phyloP scores from a whole-genome alignment of 1,140 invertebrate genomes.

The Lithobius niger region DNA sequence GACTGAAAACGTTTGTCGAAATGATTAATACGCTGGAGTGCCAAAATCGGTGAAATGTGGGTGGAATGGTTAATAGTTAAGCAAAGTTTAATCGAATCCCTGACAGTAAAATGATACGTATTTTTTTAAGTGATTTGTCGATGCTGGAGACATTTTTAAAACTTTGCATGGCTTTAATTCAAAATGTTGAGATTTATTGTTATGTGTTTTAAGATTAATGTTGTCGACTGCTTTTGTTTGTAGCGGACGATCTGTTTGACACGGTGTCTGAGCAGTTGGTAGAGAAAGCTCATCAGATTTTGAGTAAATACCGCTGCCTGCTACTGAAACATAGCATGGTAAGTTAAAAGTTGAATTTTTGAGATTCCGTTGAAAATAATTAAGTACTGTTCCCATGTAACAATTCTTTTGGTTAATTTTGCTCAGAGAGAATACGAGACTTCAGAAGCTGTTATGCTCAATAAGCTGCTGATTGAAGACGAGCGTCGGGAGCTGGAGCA shows the following conservation, averaged over 20 bases:
- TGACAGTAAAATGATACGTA: too few relatives aligned
- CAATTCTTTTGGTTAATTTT: not conserved
- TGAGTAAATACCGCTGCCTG: slow-evolving; percentile 61
- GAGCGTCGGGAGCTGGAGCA: slow-evolving; percentile 44
- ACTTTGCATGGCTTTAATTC: too few relatives aligned
- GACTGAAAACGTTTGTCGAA: too few relatives aligned
- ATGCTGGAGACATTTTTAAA: too few relatives aligned
- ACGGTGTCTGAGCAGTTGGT: slow-evolving; percentile 54
- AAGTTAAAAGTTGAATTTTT: slow-evolving; percentile 24
- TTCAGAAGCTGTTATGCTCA: slow-evolving; percentile 56
- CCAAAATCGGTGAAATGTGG: too few relatives aligned
- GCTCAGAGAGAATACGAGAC: slow-evolving; percentile 47
- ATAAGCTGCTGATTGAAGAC: slow-evolving; percentile 51
- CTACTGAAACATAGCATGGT: slow-evolving; percentile 75
- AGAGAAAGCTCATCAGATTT: slow-evolving; percentile 56
- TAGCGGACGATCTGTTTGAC: slow-evolving; percentile 60
- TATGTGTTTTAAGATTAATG: too few relatives aligned
- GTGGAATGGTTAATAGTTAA: too few relatives aligned
- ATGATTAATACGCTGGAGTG: too few relatives aligned
- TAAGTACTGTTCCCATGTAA: not conserved
- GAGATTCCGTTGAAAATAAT: not conserved
- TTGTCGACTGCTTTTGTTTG: too few relatives aligned
- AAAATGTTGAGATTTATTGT: too few relatives aligned
- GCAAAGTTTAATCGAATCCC: too few relatives aligned
- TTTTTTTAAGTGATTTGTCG: too few relatives aligned